Base-by-base conservation (phyloP, 2,797 vertebrate species). In the Mareca penelope region DNA sequence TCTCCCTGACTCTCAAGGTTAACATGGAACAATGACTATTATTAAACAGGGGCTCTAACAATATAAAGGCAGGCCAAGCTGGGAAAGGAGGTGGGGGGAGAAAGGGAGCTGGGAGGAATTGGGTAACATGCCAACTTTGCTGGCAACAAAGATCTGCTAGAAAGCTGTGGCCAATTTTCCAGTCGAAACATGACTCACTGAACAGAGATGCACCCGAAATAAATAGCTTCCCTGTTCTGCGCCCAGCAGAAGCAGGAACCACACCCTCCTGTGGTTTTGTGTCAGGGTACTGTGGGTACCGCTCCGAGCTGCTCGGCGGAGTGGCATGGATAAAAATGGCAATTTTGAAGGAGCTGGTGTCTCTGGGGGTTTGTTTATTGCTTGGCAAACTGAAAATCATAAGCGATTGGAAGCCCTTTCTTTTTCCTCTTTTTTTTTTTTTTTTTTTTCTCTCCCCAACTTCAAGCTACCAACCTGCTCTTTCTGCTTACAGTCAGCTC, bases 121-220 rank as follows among this genome's bases (percentile, higher is more conserved):
- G 95, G 96, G 98, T 98, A 98, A 98, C 98, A 98, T 98, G 98
- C 98, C 98, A 98, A 93, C 97, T 97, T 96, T 95, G 97, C 96
- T 98, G 98, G 98, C 97, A 98, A 93, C 95, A 97, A 92, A 98
- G 97, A 97, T 98, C 98, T 97, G 95, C 60, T 88, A 95, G 97
- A 97, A 98, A 98, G 97, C 98, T 92, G 92, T 96, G 98, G 98
- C 98, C 98, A 98, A 98, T 98, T 99, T 99, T 99, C 99, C 99
- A 99, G 98, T 98, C 91, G 98, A 99, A 99, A 99, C 98, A 98
- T 99, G 98, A 99, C 98, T 99, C 99, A 99, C 98, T 98, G 98
- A 98, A 96, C 98, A 99, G 97, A 99, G 98, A 99, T 99, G 98
- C 97, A 96, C 98, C 98, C 97, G 97, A 99, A 99, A 99, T 99